phyloP scores from a whole-genome alignment of 2,888 invertebrate genomes.

The Melanostoma scalare region DNA sequence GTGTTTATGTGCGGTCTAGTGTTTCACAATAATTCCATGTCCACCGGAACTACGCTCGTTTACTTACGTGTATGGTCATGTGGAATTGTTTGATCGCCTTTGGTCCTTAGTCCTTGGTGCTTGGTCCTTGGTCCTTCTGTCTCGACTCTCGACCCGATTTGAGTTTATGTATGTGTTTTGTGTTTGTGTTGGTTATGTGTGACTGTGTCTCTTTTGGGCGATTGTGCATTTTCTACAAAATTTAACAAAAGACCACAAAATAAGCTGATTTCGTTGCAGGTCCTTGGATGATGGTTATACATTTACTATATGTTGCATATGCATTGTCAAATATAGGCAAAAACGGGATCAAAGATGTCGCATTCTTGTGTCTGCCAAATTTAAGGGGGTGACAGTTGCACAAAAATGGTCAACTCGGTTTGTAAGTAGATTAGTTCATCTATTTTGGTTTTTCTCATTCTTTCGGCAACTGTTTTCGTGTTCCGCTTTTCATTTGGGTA shows the following conservation, averaged over 20 bases:
- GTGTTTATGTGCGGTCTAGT: slow-evolving; percentile 69
- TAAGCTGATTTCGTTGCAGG: slow-evolving; percentile 70
- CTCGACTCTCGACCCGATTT: too few relatives aligned
- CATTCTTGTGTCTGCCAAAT: slow-evolving; percentile 36
- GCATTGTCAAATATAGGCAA: slow-evolving; percentile 40
- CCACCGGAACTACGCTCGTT: slow-evolving; percentile 65
- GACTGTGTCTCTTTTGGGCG: slow-evolving; percentile 45
- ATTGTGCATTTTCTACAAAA: slow-evolving; percentile 69
- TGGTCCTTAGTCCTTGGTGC: slow-evolving; percentile 5
- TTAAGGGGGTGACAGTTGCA: slow-evolving; percentile 38
- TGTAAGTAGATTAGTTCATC: slow-evolving; percentile 57
- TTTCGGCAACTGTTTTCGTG: slow-evolving; percentile 16
- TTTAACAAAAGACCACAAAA: slow-evolving; percentile 72
- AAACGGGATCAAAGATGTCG: slow-evolving; percentile 58
- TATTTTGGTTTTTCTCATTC: slow-evolving; percentile 18
- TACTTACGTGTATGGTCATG: slow-evolving; percentile 27
- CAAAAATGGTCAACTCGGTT: slow-evolving; percentile 53
- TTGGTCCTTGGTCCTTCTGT: not conserved
- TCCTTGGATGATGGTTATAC: slow-evolving; percentile 10
- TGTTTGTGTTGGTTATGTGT: slow-evolving; percentile 11
- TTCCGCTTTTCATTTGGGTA: slow-evolving; percentile 1
- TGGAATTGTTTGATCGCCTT: slow-evolving; percentile 34
- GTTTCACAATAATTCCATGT: slow-evolving; percentile 71
- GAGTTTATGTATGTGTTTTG: not conserved
- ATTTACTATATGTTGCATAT: not conserved